These are phyloP conservation scores for Caenorhabditis sp. DNA, from an alignment of 2,888 invertebrate genomes.

Conservation along the genomic window DNA sequence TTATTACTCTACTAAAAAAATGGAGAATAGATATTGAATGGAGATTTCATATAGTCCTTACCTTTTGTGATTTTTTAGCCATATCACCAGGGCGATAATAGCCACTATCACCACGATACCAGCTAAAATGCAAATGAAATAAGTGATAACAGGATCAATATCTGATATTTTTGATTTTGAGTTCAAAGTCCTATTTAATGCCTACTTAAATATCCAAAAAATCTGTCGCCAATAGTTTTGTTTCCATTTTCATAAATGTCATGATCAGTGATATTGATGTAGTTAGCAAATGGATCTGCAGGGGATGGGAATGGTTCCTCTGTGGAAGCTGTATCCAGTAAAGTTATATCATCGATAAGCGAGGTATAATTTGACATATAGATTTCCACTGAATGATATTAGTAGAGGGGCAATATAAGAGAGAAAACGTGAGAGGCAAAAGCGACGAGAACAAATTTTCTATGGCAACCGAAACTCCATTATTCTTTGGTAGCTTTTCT, in stretches of 20 bases:
- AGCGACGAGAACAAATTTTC: conserved; percentile 14
- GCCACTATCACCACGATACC: background rate
- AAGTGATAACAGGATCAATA: conserved; percentile 9
- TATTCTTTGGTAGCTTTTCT: too few species aligned
- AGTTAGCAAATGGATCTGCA: conserved; percentile 37
- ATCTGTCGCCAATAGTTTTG: background rate
- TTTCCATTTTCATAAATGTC: background rate
- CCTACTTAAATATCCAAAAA: conserved; percentile 27
- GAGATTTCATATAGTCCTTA: conserved; percentile 7
- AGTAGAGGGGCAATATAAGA: background rate
- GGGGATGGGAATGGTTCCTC: conserved; percentile 30
- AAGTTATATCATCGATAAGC: conserved; percentile 23
- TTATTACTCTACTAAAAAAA: conserved; percentile 49
- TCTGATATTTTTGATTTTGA: conserved; percentile 22
- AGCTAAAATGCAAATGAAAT: conserved; percentile 14
- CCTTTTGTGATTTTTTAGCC: conserved; percentile 52
- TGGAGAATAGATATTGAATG: too few species aligned
- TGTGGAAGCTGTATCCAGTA: conserved; percentile 1
- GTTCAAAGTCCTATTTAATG: background rate
- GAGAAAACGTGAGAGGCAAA: background rate
- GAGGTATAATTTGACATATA: conserved; percentile 9
- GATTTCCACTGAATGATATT: background rate
- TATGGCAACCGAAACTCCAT: conserved; percentile 19
- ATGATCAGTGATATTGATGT: conserved; percentile 20
- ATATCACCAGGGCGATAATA: conserved; percentile 4